A percentile compares a stretch with the other conserved stretches of the same genome.
These are phyloP conservation scores for Protophormia terraenovae DNA, from an alignment of 2,888 invertebrate genomes.

Conservation along the genomic window DNA sequence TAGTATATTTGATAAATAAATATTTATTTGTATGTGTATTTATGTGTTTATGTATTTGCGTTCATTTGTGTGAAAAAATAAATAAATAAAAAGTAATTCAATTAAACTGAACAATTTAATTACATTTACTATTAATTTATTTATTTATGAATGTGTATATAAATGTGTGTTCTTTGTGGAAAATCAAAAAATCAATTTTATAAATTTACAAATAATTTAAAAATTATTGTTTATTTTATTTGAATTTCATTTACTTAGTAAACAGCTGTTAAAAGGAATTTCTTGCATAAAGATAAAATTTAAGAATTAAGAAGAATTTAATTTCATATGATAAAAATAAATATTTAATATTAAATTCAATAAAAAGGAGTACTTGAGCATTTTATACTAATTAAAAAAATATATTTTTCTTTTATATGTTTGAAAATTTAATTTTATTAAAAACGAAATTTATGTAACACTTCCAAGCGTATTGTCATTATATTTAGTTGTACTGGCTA, in stretches of 20 bases:
- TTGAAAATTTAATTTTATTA: no score
- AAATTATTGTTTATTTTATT: neutral
- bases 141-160: neutral
- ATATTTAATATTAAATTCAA: no score
- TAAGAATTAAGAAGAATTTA: no score
- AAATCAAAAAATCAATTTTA: neutral
- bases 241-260: no score
- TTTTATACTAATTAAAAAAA: no score
- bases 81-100: constrained; percentile 26
- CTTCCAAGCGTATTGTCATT: no score
- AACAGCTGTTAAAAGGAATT: neutral
- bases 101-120: constrained; percentile 35
- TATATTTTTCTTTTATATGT: no score
- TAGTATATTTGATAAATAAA: neutral
- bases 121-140: neutral
- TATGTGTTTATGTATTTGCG: neutral
- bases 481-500: no score
- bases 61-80: neutral
- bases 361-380: no score
- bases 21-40: neutral
- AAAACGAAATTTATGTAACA: no score
- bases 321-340: no score
- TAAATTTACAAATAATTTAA: neutral
- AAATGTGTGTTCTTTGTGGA: neutral
- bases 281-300: no score